Evolutionary conservation across 2,113 vertebrate genomes (phyloP), one percentile per base, ranked within the genome.

Genomic region (Himantopus leucocephalus): DNA sequence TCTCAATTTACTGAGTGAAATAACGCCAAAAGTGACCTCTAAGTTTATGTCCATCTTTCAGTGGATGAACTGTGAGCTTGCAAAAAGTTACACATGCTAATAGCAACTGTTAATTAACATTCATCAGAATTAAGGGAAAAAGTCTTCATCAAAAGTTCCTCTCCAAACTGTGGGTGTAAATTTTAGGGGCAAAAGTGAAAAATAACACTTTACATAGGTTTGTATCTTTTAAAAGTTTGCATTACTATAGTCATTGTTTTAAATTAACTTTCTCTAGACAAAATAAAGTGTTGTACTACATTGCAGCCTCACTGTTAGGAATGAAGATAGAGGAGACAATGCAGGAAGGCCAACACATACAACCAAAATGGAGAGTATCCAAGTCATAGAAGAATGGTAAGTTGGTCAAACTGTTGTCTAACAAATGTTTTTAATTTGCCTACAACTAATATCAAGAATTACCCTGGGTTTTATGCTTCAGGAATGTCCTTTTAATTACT

Each of bases 291-390:
- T 98, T 98, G 63, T 98, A 91, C 97, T 98, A 97, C 97, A 93
- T 98, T 98, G 81, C 98, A 98, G 98, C 98, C 98, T 98, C 98
- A 98, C 98, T 94, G 98, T 98, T 96, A 98, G 98, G 97, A 98
- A 98, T 94, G 98, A 98, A 98, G 98, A 98, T 41, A 98, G 98
- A 98, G 98, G 98, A 75, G 98, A 98, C 79, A 97, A 15, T 93
- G 92, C 97, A 56, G 98, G 97, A 98, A 97, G 98, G 35, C 91
- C 97, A 59, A 82, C 97, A 12, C 98, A 98, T n/a, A 98, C 98
- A 1, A 98, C 98, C 47, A 98, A 98, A 91, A 96, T 98, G 98
- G 98, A 98, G 79, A 98, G 94, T 29, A 98, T 98, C 86, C 98
- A 98, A 86, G 98, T 98, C 91, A 96, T 98, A 94, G 98, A 98